A percentile compares a stretch with the other conserved stretches of the same genome.
These are phyloP conservation scores for Orthochromis malagaraziensis DNA, from an alignment of 2,113 vertebrate species.

Conservation along the genomic window DNA sequence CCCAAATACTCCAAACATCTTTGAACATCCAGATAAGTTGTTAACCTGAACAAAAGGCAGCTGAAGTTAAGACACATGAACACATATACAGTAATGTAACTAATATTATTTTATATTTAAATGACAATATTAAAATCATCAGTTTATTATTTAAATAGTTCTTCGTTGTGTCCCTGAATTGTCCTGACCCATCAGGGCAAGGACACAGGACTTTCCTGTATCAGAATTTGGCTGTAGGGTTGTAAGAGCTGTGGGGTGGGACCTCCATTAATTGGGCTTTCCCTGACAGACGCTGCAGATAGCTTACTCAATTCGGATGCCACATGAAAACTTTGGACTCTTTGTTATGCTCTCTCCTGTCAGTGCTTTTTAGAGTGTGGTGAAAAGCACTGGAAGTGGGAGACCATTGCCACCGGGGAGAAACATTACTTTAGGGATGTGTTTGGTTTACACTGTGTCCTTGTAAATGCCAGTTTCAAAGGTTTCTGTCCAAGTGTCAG, in stretches of 20 bases:
- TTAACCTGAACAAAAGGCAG: constrained; percentile 73
- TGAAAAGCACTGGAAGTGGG: neutral
- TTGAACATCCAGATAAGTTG: constrained; percentile 92
- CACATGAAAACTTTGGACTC: neutral
- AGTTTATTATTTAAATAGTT: neutral
- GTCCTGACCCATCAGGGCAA: neutral
- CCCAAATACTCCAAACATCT: constrained; percentile 94
- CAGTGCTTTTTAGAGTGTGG: neutral
- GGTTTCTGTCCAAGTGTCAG: neutral
- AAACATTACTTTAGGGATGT: no score
- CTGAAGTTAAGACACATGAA: neutral
- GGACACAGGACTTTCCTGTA: neutral
- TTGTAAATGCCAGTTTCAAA: neutral
- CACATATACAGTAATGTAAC: neutral
- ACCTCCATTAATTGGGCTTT: neutral
- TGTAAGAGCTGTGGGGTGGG: neutral
- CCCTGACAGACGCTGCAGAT: neutral
- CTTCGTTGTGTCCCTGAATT: neutral
- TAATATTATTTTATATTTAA: neutral
- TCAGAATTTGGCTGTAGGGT: neutral
- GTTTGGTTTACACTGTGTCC: neutral
- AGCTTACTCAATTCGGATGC: neutral
- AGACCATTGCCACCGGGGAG: neutral
- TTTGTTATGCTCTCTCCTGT: neutral
- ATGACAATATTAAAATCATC: neutral